phyloP scores from a whole-genome alignment of 2,888 invertebrate genomes.

The Drosophila kanekoi region DNA sequence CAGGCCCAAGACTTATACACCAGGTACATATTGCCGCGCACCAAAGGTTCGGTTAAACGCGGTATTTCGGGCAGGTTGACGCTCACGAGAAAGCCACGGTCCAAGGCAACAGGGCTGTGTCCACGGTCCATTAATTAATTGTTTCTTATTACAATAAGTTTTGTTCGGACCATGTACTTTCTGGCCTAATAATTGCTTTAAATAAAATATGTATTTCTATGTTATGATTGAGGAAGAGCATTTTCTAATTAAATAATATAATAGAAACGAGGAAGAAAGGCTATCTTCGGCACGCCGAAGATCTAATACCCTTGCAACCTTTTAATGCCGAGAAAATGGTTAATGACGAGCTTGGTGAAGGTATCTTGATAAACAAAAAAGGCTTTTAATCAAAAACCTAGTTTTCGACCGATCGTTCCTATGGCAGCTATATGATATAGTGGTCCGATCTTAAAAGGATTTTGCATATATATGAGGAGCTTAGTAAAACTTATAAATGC shows the following conservation, averaged over 20 bases:
- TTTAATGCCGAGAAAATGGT: too few relatives aligned
- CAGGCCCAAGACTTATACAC: background rate
- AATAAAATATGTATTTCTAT: background rate
- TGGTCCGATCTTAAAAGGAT: too few relatives aligned
- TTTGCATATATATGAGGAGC: too few relatives aligned
- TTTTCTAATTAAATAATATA: background rate
- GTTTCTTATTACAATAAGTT: background rate
- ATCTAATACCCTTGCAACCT: too few relatives aligned
- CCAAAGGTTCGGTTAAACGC: slow-evolving; percentile 17
- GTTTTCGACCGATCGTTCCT: too few relatives aligned
- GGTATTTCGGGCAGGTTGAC: slow-evolving; percentile 1
- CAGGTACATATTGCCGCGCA: slow-evolving; percentile 9
- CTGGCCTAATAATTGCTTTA: background rate
- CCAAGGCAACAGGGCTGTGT: background rate
- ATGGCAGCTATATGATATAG: too few relatives aligned
- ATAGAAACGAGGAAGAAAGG: too few relatives aligned
- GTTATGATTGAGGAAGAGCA: background rate
- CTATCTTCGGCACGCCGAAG: too few relatives aligned
- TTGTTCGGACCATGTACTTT: background rate
- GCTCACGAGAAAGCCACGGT: background rate
- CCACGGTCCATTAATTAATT: background rate
- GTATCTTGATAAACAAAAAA: too few relatives aligned
- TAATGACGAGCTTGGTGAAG: too few relatives aligned
- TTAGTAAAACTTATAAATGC: too few relatives aligned
- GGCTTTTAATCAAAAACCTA: too few relatives aligned